Conservation (phyloP, 2,888 invertebrate genomes). For the Ectemnius cavifrons region DNA sequence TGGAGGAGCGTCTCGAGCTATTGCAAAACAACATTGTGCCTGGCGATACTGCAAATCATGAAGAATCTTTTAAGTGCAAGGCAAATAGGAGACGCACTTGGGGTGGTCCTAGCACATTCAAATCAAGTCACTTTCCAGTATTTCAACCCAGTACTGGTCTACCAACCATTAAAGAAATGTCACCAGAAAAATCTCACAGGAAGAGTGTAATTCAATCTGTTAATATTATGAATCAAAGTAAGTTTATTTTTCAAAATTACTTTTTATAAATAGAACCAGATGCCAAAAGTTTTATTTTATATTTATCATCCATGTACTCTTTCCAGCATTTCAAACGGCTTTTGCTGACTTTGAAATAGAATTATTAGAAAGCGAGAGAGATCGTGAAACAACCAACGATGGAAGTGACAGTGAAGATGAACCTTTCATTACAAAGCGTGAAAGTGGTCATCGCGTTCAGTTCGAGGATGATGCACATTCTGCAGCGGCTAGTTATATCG, state of each 20-base stretch:
- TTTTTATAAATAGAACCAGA: not conserved
- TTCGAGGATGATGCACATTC: conserved; percentile 40
- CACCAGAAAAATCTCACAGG: conserved; percentile 38
- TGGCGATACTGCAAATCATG: conserved; percentile 45
- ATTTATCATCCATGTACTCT: conserved; percentile 8
- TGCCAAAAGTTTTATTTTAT: not conserved
- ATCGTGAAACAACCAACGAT: conserved; percentile 33
- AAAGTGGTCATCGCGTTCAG: conserved; percentile 27
- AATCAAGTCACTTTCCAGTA: conserved; percentile 17
- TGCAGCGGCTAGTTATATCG: conserved; percentile 52
- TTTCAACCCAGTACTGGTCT: conserved; percentile 36
- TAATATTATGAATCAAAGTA: conserved; percentile 52
- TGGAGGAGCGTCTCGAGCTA: conserved; percentile 72
- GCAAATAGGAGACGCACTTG: conserved; percentile 72
- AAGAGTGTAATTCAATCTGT: conserved; percentile 64
- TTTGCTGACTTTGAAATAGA: conserved; percentile 76
- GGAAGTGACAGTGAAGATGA: conserved; percentile 45
- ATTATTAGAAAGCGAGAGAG: conserved; percentile 69
- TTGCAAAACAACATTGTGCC: conserved; percentile 70
- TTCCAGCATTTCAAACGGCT: conserved; percentile 66
- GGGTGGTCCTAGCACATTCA: conserved; percentile 65
- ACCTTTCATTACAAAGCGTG: conserved; percentile 32
- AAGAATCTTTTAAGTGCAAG: conserved; percentile 51
- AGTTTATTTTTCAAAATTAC: not conserved
- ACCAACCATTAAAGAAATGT: conserved; percentile 61